Evolutionary conservation across 2,888 invertebrate genomes (phyloP).

Genomic region (Nemotelus pantherinus): DNA sequence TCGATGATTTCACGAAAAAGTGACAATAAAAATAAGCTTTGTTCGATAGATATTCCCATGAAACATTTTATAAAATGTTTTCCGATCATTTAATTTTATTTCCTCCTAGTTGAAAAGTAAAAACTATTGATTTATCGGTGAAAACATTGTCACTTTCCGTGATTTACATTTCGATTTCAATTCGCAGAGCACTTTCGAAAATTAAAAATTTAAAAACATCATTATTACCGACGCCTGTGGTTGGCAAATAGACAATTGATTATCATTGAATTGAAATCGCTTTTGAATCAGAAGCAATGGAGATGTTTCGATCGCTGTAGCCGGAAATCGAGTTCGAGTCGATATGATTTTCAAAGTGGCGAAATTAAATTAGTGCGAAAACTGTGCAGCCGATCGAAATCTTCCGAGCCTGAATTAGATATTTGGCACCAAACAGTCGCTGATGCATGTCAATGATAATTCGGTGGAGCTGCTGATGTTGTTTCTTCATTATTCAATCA

Average conservation of each 20-base stretch:
- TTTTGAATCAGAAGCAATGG: neutral
- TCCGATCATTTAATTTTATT: constrained; percentile 24
- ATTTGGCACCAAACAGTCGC: constrained; percentile 24
- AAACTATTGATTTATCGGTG: constrained; percentile 22
- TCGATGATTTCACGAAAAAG: too few relatives aligned
- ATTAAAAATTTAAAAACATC: constrained; percentile 9
- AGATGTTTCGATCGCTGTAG: neutral
- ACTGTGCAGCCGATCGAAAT: constrained; percentile 19
- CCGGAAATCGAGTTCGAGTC: constrained; percentile 2
- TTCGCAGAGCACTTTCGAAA: constrained; percentile 21
- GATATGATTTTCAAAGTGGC: constrained; percentile 2
- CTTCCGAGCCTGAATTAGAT: constrained; percentile 1
- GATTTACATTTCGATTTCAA: constrained; percentile 20
- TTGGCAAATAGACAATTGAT: neutral
- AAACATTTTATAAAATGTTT: too few relatives aligned
- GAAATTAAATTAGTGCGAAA: constrained; percentile 30
- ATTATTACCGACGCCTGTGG: neutral
- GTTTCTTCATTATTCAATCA: constrained; percentile 37
- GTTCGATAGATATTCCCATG: too few relatives aligned
- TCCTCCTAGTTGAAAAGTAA: neutral
- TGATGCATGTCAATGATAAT: constrained; percentile 31
- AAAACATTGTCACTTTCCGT: neutral
- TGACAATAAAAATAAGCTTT: too few relatives aligned
- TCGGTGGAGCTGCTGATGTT: neutral
- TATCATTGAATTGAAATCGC: constrained; percentile 5